Base-by-base conservation (phyloP, 1,140 invertebrate species). In the Lycorma delicatula region DNA sequence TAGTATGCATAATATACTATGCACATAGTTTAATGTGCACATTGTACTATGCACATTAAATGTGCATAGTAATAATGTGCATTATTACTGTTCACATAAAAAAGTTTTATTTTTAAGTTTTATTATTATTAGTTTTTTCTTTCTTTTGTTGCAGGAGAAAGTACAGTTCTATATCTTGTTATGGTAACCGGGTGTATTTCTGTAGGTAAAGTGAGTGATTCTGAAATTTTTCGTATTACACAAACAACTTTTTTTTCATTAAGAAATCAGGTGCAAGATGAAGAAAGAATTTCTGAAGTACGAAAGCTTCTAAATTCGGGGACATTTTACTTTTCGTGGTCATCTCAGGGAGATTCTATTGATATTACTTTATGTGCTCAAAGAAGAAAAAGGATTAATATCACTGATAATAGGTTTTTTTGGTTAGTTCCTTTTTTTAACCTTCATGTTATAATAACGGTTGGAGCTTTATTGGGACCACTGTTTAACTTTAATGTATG, bases 311-410 rank as follows among this genome's bases (percentile, higher is more conserved):
- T 98, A 2, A 97, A 93, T 72, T 96, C 93, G 22, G 94, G 94
- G 9, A 95, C 93, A 13, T 97, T 97, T 72, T 98, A 97, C 70
- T 97, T 97, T 72, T 89, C 92, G 1, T 93, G 92, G 84, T 78
- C 78, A 18, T 59, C 70, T 25, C 63, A 69, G 58, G 72, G 76
- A 28, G 71, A 78, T 29, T 72, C 75, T 46, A 11, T 18, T 67
- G 93, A 98, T 77, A 80, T 97, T 20, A 97, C 92, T 11, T 72
- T 98, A 26, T 96, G 93, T 75, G 89, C 90, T 41, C 94, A 98
- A 71, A 81, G 90, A 64, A 80, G 86, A 68, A 79, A 81, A 47
- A 86, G 86, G 67, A 88, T 87, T 2, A 77, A 72, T 44, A 77
- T 77, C 41, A 93, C 92, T 6, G 95, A 98, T 72, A 94, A 95